Conservation (phyloP, 2,888 invertebrate genomes). For the Thecophora atra region DNA sequence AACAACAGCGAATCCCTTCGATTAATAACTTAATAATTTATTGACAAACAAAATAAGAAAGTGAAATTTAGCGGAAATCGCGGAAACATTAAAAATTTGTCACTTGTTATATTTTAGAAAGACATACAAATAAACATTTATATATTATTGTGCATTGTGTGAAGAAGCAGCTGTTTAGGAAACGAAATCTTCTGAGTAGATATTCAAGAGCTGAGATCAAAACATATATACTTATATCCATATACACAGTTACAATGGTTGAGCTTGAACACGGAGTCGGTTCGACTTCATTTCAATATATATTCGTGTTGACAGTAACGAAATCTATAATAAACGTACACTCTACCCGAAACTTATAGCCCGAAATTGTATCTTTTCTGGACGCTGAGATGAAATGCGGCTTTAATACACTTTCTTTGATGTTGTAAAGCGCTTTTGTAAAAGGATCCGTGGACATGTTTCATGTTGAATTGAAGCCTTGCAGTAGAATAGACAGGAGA, state of each 20-base stretch:
- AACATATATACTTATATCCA: constrained; percentile 17
- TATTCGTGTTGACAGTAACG: constrained; percentile 30
- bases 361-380: too few relatives aligned
- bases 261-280: neutral
- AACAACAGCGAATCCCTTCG: too few relatives aligned
- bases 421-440: too few relatives aligned
- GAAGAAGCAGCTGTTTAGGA: constrained; percentile 38
- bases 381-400: too few relatives aligned
- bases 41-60: too few relatives aligned
- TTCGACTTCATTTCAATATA: neutral
- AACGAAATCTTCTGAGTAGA: constrained; percentile 41
- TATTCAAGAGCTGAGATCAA: constrained; percentile 42
- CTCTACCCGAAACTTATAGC: neutral
- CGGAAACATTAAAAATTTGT: neutral
- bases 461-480: too few relatives aligned
- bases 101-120: neutral
- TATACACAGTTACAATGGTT: neutral
- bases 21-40: too few relatives aligned
- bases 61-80: constrained; percentile 10
- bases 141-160: neutral
- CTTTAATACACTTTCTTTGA: too few relatives aligned
- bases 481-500: too few relatives aligned
- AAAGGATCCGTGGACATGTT: too few relatives aligned
- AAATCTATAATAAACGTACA: constrained; percentile 9
- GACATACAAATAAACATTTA: neutral